A percentile compares a stretch with the other conserved stretches of the same genome.
phyloP scores from a whole-genome alignment of 2,888 invertebrate species.

The Cephus pulcher region DNA sequence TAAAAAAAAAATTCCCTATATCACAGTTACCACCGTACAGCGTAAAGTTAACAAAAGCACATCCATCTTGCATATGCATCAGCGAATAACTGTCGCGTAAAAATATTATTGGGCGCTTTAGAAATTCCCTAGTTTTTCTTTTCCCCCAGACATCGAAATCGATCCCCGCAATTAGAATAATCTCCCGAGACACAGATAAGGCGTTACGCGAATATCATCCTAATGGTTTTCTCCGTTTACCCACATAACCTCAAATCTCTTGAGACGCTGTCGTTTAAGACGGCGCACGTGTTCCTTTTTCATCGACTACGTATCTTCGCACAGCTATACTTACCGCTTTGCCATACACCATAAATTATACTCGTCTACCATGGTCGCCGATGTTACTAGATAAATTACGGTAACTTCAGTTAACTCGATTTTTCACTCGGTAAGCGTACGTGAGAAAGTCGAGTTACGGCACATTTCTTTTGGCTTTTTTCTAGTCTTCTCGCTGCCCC shows the following conservation, averaged over 20 bases:
- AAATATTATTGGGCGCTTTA: not conserved
- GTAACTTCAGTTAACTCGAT: slow-evolving; percentile 1
- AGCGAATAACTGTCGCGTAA: not conserved
- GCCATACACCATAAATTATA: slow-evolving; percentile 6
- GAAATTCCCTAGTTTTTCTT: not conserved
- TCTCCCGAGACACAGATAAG: not conserved
- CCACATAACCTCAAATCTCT: not conserved
- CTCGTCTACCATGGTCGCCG: not conserved
- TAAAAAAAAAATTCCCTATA: not conserved
- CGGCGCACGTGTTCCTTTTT: not conserved
- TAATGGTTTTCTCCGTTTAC: not conserved
- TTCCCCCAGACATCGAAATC: not conserved
- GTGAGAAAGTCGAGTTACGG: slow-evolving; percentile 3
- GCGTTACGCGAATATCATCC: not conserved
- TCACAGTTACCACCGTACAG: not conserved
- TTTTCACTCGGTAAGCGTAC: not conserved
- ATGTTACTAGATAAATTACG: slow-evolving; percentile 4
- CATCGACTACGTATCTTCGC: slow-evolving; percentile 7
- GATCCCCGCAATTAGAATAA: not conserved
- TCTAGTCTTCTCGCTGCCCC: not conserved
- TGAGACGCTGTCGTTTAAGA: not conserved
- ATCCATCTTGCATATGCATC: too few species aligned
- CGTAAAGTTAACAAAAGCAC: not conserved
- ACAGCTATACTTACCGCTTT: slow-evolving; percentile 5
- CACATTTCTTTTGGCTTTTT: slow-evolving; percentile 6